Evolutionary conservation across 1,140 invertebrate genomes (phyloP).

Genomic region (Gryon sp.): DNA sequence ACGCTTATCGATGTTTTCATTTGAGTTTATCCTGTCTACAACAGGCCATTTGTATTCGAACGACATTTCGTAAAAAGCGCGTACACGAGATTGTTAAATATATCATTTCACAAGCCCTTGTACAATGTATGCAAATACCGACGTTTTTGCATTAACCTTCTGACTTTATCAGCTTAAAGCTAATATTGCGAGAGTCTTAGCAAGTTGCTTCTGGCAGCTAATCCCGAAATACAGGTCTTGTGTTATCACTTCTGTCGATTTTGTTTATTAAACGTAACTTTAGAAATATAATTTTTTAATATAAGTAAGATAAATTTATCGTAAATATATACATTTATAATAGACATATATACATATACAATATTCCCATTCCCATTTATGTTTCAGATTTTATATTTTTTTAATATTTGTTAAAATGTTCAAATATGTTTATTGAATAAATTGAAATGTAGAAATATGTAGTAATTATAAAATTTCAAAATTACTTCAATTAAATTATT

Average conservation of each 20-base stretch:
- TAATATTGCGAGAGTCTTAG: conserved; percentile 28
- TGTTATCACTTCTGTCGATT: conserved; percentile 11
- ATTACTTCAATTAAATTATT: too few species aligned
- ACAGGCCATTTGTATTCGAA: conserved; percentile 76
- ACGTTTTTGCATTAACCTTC: conserved; percentile 6
- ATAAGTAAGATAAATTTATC: too few species aligned
- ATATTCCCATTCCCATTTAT: too few species aligned
- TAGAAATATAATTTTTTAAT: too few species aligned
- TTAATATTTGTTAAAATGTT: too few species aligned
- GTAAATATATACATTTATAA: too few species aligned
- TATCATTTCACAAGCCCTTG: conserved; percentile 61
- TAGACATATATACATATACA: too few species aligned
- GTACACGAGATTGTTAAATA: conserved; percentile 71
- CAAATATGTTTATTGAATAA: too few species aligned
- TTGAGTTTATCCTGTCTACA: conserved; percentile 62
- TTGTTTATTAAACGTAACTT: conserved; percentile 45
- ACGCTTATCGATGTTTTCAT: conserved; percentile 48
- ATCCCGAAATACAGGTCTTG: conserved; percentile 23
- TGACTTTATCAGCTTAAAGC: conserved; percentile 29
- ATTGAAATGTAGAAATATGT: too few species aligned
- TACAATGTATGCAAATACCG: conserved; percentile 46
- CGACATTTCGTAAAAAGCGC: conserved; percentile 75
- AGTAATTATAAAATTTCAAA: too few species aligned
- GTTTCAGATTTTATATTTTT: too few species aligned
- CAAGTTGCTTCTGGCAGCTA: not conserved